phyloP scores from a whole-genome alignment of 2,113 vertebrate species.

The Platysteira castanea region DNA sequence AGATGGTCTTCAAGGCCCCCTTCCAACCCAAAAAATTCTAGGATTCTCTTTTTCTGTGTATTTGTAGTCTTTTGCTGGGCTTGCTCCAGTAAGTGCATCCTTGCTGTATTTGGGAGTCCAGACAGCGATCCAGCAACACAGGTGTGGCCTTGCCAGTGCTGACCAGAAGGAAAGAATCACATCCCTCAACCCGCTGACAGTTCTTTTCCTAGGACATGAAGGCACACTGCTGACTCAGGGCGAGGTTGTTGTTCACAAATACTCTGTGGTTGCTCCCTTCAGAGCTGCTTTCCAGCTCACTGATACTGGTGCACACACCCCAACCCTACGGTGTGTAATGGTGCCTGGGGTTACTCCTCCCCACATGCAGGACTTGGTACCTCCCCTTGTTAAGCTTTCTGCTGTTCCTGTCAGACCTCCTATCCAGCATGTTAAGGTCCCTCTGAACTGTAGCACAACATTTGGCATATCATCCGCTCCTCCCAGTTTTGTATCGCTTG shows the following conservation, averaged over 20 bases:
- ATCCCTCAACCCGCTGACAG: background rate
- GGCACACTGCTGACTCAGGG: background rate
- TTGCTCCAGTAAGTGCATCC: background rate
- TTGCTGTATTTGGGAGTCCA: background rate
- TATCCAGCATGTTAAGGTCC: background rate
- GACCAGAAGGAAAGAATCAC: background rate
- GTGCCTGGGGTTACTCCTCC: background rate
- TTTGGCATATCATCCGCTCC: background rate
- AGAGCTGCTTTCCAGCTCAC: background rate
- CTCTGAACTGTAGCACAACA: background rate
- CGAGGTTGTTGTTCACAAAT: background rate
- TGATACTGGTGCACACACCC: rapidly evolving
- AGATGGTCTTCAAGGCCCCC: background rate
- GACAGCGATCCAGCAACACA: background rate
- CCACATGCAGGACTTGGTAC: background rate
- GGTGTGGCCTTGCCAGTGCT: background rate
- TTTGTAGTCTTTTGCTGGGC: background rate
- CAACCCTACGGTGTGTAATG: rapidly evolving
- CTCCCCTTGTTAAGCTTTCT: background rate
- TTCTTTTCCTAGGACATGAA: background rate
- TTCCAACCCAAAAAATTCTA: background rate
- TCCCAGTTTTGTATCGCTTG: background rate
- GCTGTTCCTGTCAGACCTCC: background rate
- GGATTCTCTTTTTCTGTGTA: background rate
- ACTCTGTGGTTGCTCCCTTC: background rate